Conservation (phyloP, 2,797 vertebrate species). For the Simalia tracyae region DNA sequence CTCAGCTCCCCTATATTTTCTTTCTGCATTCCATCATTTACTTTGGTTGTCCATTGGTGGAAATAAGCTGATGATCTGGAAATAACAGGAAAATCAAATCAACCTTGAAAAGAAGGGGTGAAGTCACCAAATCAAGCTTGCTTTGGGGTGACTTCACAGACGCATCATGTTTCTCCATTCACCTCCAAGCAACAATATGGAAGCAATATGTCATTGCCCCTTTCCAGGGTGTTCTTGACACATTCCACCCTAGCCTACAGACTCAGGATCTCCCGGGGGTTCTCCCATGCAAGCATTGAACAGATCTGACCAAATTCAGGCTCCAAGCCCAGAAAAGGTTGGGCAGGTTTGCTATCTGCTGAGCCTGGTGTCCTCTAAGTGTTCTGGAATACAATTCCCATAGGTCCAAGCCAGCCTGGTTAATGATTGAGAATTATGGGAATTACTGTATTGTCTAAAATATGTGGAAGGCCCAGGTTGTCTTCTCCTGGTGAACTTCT, state of each 20-base stretch:
- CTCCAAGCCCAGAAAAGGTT: background rate
- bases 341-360: background rate
- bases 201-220: background rate
- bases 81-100: background rate
- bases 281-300: background rate
- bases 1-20: background rate
- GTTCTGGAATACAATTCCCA: background rate
- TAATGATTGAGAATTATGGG: background rate
- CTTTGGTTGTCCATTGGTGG: background rate
- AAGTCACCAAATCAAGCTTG: background rate
- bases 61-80: background rate
- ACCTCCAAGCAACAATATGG: background rate
- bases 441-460: background rate
- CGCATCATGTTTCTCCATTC: background rate
- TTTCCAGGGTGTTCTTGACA: background rate
- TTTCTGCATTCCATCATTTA: background rate
- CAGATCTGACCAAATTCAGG: background rate
- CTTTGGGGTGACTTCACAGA: background rate
- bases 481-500: background rate
- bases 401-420: background rate
- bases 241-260: background rate
- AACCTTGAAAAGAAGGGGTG: background rate
- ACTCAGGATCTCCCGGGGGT: background rate
- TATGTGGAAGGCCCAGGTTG: too few relatives aligned
- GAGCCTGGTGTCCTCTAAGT: background rate